Percentiles rank a stretch among this genome's conserved stretches.
These are phyloP conservation scores for Melanostoma mellinum DNA, from an alignment of 2,888 invertebrate genomes.

Conservation along the genomic window DNA sequence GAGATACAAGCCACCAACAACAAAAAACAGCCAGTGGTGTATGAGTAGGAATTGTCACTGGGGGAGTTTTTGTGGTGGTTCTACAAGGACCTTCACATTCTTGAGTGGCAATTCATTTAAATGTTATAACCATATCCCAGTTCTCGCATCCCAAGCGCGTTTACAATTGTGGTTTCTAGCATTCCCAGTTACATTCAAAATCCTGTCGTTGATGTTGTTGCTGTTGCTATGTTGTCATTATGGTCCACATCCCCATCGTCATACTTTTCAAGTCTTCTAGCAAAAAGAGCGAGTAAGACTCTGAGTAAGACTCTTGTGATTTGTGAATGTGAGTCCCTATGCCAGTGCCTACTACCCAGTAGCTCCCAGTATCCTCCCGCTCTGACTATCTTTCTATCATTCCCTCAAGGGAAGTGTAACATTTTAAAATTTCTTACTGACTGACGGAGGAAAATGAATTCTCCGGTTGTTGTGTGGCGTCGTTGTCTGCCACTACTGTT, in stretches of 20 bases:
- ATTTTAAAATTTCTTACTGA: constrained; percentile 37
- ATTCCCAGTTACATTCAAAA: constrained; percentile 62
- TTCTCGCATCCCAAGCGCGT: constrained; percentile 43
- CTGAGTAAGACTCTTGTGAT: constrained; percentile 19
- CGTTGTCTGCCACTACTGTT: not conserved
- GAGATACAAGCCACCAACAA: not conserved
- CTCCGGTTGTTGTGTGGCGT: constrained; percentile 23
- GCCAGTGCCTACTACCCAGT: too few species aligned
- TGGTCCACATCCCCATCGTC: constrained; percentile 12
- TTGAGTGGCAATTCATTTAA: constrained; percentile 69
- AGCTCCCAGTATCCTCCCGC: too few species aligned
- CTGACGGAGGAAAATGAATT: constrained; percentile 31
- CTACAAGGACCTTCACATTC: constrained; percentile 35
- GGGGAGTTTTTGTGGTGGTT: constrained; percentile 32
- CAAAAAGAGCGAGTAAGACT: constrained; percentile 13
- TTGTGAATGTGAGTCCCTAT: too few species aligned
- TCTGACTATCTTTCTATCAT: not conserved
- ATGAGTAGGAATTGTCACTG: constrained; percentile 32
- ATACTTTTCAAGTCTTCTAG: constrained; percentile 37
- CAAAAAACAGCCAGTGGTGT: not conserved
- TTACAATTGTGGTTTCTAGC: constrained; percentile 54
- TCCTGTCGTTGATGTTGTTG: constrained; percentile 33
- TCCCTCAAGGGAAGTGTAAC: constrained; percentile 46
- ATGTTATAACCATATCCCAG: constrained; percentile 68
- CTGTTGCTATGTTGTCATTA: constrained; percentile 34